Conservation (phyloP, 2,113 vertebrate species). For the Puntigrus tetrazona region DNA sequence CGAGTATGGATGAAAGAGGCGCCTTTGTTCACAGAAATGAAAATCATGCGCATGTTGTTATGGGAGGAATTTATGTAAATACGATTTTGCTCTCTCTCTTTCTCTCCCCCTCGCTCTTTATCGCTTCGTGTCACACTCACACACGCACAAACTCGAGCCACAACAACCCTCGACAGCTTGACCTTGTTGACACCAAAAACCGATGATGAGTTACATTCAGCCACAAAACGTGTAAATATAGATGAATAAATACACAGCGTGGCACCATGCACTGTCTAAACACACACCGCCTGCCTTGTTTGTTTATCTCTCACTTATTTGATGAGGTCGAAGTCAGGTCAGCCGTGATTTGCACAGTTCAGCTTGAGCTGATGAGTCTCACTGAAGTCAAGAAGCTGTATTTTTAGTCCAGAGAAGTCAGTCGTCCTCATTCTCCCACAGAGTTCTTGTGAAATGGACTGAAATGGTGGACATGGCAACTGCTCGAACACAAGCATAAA, state of each 20-base stretch:
- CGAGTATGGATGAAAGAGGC: slow-evolving; percentile 48
- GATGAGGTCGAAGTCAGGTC: slow-evolving; percentile 1
- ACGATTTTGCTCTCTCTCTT: background rate
- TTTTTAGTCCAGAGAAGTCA: slow-evolving; percentile 23
- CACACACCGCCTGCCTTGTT: background rate
- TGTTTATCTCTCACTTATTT: background rate
- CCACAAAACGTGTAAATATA: background rate
- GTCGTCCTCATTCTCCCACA: background rate
- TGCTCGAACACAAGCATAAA: slow-evolving; percentile 47
- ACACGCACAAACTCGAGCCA: background rate
- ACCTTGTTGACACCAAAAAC: slow-evolving; percentile 8
- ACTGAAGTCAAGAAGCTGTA: slow-evolving; percentile 2
- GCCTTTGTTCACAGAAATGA: slow-evolving; percentile 57
- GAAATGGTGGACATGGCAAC: slow-evolving; percentile 48
- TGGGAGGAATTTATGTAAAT: slow-evolving; percentile 54
- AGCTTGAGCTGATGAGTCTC: background rate
- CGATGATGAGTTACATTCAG: background rate
- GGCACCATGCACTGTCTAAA: background rate
- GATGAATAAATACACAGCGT: background rate
- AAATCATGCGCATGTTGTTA: slow-evolving; percentile 69
- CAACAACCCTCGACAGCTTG: background rate
- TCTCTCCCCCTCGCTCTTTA: background rate
- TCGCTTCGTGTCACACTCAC: background rate
- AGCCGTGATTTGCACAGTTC: background rate
- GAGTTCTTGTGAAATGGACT: background rate